Evolutionary conservation across 2,888 invertebrate species (phyloP), one percentile per base, ranked within the genome.

Genomic region (Dryocosmus kuriphilus): DNA sequence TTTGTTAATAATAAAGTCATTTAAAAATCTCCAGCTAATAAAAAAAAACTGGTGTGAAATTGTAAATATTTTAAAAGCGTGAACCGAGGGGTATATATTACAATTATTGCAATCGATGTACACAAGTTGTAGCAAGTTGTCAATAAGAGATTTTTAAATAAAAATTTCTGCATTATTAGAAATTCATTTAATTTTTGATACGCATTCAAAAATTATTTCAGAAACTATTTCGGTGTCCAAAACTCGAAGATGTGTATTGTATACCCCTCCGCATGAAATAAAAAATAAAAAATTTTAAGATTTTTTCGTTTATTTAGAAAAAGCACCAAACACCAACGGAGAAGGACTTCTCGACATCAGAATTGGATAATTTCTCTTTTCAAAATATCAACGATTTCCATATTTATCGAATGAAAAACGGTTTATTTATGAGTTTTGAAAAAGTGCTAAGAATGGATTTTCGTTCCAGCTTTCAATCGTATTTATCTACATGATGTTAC

Each of bases 301-400:
- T 57, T 57, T 60, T 60, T 73, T 78, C n/a, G 14, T 61, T 60
- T 6, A 22, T 73, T 27, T 67, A 79, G 74, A 57, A 76, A 76
- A 51, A 74, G 35, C 74, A 55, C 74, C 74, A 35, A 74, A 79
- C 24, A 74, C 65, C n/a, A 73, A 63, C 19, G 79, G 79, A 41
- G 80, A 79, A 24, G 77, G 77, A 27, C 22, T 79, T 1, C 77
- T 77, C 2, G 79, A 80, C 5, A 76, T 77, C 9, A 76, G 80
- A 79, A 38, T 73, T 24, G 57, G 57, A 57, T 57, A 14, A 57
- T 51, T 51, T 19, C 6, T 51, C 14, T 51, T 51, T 16, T 19
- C 14, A 19, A 51, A 51, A 51, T 38, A 38, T 2, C 38, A 51
- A 51, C 46, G 19, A 51, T 51, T 6, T 51, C 46, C 14, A 27